A percentile compares a stretch with the other conserved stretches of the same genome.
These are phyloP conservation scores for Cotesia glomerata DNA, from an alignment of 1,140 invertebrate species.

Conservation along the genomic window DNA sequence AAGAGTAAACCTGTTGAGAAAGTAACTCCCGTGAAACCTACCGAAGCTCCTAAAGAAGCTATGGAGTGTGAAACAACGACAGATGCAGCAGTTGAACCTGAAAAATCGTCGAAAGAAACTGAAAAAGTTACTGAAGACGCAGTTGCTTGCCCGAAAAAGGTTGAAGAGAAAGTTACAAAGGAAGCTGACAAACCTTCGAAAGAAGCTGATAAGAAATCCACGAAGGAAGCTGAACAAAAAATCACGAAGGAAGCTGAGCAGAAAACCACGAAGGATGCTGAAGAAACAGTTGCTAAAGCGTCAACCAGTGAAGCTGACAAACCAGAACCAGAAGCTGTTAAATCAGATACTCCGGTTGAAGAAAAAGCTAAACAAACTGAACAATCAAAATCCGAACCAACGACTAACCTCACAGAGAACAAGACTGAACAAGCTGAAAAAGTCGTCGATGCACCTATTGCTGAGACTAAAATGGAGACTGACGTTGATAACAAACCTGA, in stretches of 20 bases:
- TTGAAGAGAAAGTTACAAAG: background rate
- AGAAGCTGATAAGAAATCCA: conserved; percentile 21
- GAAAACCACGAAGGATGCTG: too few relatives aligned
- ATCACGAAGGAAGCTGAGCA: too few relatives aligned
- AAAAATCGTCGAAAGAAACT: conserved; percentile 18
- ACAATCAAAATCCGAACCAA: conserved; percentile 28
- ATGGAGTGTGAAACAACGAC: conserved; percentile 10
- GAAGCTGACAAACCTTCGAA: background rate
- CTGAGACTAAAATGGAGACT: conserved; percentile 24
- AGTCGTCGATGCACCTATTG: conserved; percentile 11
- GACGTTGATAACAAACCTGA: conserved; percentile 25
- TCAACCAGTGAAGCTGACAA: conserved; percentile 14
- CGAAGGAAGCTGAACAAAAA: conserved; percentile 24
- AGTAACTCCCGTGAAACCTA: background rate
- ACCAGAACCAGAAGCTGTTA: background rate
- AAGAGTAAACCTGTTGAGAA: background rate
- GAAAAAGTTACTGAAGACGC: conserved; percentile 17
- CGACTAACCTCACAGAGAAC: conserved; percentile 31
- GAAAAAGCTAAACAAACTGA: conserved; percentile 14
- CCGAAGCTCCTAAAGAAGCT: background rate
- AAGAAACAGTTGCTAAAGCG: conserved; percentile 2
- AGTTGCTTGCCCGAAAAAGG: too few relatives aligned
- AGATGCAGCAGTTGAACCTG: background rate
- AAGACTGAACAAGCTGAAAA: conserved; percentile 33
- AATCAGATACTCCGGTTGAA: background rate